phyloP scores from a whole-genome alignment of 2,888 invertebrate genomes.

The Tenthredo mesomela region DNA sequence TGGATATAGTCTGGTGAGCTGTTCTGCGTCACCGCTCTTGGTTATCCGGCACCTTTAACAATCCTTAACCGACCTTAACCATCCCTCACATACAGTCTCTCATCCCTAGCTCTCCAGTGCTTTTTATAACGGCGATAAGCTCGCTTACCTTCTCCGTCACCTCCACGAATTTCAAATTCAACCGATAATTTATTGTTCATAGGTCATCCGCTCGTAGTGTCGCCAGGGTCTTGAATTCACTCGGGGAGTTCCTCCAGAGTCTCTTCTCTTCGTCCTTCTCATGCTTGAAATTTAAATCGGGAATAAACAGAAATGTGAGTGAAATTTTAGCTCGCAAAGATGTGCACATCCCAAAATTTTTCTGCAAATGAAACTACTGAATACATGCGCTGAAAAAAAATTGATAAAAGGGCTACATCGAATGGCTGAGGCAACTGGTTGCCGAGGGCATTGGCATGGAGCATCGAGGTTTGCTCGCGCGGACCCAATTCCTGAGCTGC shows the following conservation, averaged over 20 bases:
- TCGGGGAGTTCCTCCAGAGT: background rate
- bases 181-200: background rate
- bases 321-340: background rate
- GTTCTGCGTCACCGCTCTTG: conserved; percentile 12
- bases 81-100: background rate
- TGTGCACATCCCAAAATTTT: background rate
- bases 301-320: background rate
- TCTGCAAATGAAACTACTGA: background rate
- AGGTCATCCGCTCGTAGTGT: background rate
- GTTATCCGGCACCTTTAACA: conserved; percentile 19
- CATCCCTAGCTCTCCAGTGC: background rate
- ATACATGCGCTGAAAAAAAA: background rate
- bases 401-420: background rate
- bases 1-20: background rate
- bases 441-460: conserved; percentile 7
- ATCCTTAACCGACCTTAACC: conserved; percentile 33
- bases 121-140: conserved; percentile 30
- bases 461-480: background rate
- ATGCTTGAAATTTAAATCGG: background rate
- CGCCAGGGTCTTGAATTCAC: background rate
- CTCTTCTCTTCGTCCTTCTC: background rate
- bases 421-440: conserved; percentile 33
- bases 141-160: background rate
- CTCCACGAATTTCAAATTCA: conserved; percentile 6
- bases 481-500: conserved; percentile 39